These are phyloP conservation scores for Takifugu rubripes DNA, from an alignment of 2,797 vertebrate genomes.

Conservation along the genomic window DNA sequence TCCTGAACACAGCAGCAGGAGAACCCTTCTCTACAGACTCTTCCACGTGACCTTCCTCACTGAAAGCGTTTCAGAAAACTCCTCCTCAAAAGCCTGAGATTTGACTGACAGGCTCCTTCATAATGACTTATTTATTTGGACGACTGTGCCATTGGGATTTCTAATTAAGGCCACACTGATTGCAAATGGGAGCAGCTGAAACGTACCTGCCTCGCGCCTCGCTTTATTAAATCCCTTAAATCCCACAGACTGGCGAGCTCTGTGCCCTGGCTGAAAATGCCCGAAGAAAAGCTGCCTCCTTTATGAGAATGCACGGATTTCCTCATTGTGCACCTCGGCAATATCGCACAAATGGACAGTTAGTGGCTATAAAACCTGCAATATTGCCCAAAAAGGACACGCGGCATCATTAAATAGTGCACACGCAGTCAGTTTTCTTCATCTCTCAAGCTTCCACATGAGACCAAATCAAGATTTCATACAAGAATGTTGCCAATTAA, in stretches of 20 bases:
- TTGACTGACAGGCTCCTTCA: conserved; percentile 38
- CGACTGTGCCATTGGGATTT: conserved; percentile 27
- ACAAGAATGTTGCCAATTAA: too few relatives aligned
- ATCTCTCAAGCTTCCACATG: background rate
- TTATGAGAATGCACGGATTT: conserved; percentile 4
- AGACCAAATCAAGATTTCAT: background rate
- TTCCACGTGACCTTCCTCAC: conserved; percentile 19
- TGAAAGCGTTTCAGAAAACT: conserved; percentile 38
- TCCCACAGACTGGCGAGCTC: conserved; percentile 14
- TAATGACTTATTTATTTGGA: conserved; percentile 45
- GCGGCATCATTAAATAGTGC: too few relatives aligned
- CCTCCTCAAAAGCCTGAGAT: conserved; percentile 25
- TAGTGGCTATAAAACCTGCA: too few relatives aligned
- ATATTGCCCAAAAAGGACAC: too few relatives aligned
- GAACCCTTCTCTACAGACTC: conserved; percentile 26
- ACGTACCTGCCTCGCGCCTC: conserved; percentile 27
- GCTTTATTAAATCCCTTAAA: conserved; percentile 36
- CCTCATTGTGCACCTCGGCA: background rate
- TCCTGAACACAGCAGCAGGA: conserved; percentile 19
- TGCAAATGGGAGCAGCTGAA: conserved; percentile 20
- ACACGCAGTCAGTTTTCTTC: background rate
- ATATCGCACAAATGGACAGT: background rate
- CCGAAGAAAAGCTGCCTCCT: conserved; percentile 15
- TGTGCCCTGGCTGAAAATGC: conserved; percentile 19
- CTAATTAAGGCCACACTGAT: conserved; percentile 36